Base-by-base conservation (phyloP, 2,888 invertebrate genomes). In the Cerastis rubricosa region DNA sequence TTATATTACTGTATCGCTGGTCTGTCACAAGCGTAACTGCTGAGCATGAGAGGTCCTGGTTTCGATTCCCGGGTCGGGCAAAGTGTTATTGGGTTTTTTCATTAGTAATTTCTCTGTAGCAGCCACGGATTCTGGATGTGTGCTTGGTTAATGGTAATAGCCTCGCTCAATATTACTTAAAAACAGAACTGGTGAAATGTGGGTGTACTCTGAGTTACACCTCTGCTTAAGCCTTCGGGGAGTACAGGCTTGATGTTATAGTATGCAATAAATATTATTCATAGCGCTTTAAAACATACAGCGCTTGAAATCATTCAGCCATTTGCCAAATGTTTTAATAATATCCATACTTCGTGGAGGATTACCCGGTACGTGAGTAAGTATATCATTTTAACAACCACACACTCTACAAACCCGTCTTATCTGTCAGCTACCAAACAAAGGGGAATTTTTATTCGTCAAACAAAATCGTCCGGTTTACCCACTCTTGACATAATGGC, bases 401-500 rank as follows among this genome's bases (percentile, higher is more conserved):
- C 61, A n/a, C 35, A 65, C 78, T 71, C 51, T 35, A 70, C 59
- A 45, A 75, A 68, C 71, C 67, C 74, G 63, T 71, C 67, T 83
- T 81, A 82, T 81, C 85, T 78, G 79, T 72, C 85, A 79, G 73
- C 59, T n/a, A 65, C 71, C 76, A 80, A 82, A 88, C 81, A 81
- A 85, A 83, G 74, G 79, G 68, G 66, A 71, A 49, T 78, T 86
- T 88, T 86, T 88, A 87, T 85, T 81, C 85, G 88, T 90, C 90
- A 89, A 87, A 89, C 77, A 87, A 89, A 90, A 91, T 87, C 87
- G 88, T 83, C 76, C 77, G 74, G 74, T 76, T 86, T 87, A 87
- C 82, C 85, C 84, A 83, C 87, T 89, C 87, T 87, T 85, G 86
- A 85, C 84, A 75, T 87, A 92, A 92, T 91, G 81, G 92, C 84